These are phyloP conservation scores for Drosophila planitibia DNA, from an alignment of 2,888 invertebrate genomes.

Conservation along the genomic window DNA sequence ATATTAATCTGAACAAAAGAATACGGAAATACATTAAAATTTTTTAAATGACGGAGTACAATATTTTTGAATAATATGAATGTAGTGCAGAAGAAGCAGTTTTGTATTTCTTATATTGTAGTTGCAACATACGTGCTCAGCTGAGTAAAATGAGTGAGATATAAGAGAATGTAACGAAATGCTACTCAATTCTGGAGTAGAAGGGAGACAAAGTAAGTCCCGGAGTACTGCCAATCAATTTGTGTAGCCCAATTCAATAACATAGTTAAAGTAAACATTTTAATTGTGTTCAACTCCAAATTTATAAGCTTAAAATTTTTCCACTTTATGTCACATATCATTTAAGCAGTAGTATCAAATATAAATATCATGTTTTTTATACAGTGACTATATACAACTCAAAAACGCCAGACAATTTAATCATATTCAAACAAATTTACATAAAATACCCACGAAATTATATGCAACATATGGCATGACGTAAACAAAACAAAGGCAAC, in stretches of 20 bases:
- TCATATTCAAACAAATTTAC: constrained; percentile 1
- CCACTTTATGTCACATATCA: not conserved
- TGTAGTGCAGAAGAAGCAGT: no score
- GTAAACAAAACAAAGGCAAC: not conserved
- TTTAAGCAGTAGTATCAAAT: not conserved
- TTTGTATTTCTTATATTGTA: not conserved
- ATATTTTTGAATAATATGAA: no score
- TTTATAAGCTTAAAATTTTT: not conserved
- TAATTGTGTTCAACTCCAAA: no score
- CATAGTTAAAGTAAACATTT: not conserved
- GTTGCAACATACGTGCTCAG: no score
- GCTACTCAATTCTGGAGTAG: not conserved
- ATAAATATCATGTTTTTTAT: not conserved
- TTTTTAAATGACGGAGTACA: no score
- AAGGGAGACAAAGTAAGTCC: not conserved
- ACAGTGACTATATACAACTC: not conserved
- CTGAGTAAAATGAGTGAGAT: no score
- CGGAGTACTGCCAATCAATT: not conserved
- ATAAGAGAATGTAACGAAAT: not conserved
- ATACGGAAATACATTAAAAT: no score
- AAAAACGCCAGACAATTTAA: not conserved
- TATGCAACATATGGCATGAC: not conserved
- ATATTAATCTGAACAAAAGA: no score
- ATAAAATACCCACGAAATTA: not conserved
- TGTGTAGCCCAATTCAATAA: not conserved